Conservation (phyloP, 2,797 vertebrate genomes). For the Lacerta agilis region DNA sequence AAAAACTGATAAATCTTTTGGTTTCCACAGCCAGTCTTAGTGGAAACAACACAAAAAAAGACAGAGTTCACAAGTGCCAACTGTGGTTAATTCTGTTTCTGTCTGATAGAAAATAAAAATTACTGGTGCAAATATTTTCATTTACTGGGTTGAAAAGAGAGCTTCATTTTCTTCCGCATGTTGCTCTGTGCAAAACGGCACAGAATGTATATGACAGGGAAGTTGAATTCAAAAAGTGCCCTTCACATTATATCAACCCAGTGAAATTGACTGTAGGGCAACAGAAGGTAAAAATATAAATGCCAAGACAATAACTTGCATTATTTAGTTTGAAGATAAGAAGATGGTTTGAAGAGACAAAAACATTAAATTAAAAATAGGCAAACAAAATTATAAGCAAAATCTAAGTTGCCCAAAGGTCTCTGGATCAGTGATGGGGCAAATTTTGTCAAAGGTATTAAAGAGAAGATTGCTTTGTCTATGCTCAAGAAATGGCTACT, state of each 20-base stretch:
- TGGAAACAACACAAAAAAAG: constrained; percentile 12
- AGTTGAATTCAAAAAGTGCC: constrained; percentile 14
- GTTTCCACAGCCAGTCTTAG: background rate
- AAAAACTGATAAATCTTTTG: background rate
- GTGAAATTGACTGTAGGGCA: constrained; percentile 19
- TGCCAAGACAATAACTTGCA: constrained; percentile 25
- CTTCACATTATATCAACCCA: constrained; percentile 25
- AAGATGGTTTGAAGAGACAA: constrained; percentile 19
- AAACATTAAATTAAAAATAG: constrained; percentile 31
- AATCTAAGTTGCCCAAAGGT: constrained; percentile 36
- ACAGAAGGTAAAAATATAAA: constrained; percentile 25
- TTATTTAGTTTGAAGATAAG: constrained; percentile 58
- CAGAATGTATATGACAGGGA: constrained; percentile 1
- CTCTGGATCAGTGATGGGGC: constrained; percentile 4
- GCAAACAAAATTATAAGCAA: constrained; percentile 46
- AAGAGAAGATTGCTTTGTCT: constrained; percentile 46
- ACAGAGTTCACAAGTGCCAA: background rate
- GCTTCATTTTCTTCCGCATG: constrained; percentile 23
- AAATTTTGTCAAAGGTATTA: constrained; percentile 32
- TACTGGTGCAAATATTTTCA: background rate
- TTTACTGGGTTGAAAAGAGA: constrained; percentile 16
- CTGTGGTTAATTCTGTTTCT: constrained; percentile 14
- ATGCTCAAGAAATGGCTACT: constrained; percentile 27
- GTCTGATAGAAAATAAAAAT: constrained; percentile 13
- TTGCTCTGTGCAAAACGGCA: constrained; percentile 11